Evolutionary conservation across 2,113 vertebrate genomes (phyloP), one percentile per base, ranked within the genome.

Genomic region (Oceanodroma tethys): DNA sequence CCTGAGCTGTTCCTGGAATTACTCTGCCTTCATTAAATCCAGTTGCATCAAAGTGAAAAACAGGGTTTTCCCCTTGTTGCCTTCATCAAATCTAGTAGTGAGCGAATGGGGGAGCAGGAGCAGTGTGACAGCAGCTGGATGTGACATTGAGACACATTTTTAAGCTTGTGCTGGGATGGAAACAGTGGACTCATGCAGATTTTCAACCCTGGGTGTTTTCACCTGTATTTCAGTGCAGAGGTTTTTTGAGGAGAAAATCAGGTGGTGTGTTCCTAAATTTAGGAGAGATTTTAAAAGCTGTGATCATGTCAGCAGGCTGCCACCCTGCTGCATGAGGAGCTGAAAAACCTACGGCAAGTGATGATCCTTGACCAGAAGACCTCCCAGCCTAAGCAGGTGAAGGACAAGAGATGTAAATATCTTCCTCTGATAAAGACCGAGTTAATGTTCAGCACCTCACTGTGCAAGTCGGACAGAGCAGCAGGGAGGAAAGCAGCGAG

Each of bases 271-370:
- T 88, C 19, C 22, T 55, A 27, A 67, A 52, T 55, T 88, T 30
- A 79, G n/a, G 14, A n/a, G 5, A 13, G 32, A 14, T 36, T 83
- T 65, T 52, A 86, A 56, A 66, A 67, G 45, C 25, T 0, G 0
- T 9, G 10, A 4, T 81, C 6, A 0, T 25, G 19, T 43, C 55
- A 81, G 50, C 73, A 79, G 62, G 27, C 40, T 71, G 63, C 4
- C 7, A 50, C 7, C 36, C 12, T 2, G 9, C 79, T 86, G 45
- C 0, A 0, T 48, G 66, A 47, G 43, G 26, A 72, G 13, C 32
- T 93, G 43, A 29, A 38, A 25, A 60, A 79, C 15, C 6, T 11
- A 9, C 68, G 75, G 71, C 60, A 59, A 72, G 32, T 47, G 71
- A 20, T 47, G 8, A 12, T 92, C 53, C 48, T 15, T 26, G 22